A percentile compares a stretch with the other conserved stretches of the same genome.
These are phyloP conservation scores for Amblyteles armatorius DNA, from an alignment of 2,888 invertebrate genomes.

Conservation along the genomic window DNA sequence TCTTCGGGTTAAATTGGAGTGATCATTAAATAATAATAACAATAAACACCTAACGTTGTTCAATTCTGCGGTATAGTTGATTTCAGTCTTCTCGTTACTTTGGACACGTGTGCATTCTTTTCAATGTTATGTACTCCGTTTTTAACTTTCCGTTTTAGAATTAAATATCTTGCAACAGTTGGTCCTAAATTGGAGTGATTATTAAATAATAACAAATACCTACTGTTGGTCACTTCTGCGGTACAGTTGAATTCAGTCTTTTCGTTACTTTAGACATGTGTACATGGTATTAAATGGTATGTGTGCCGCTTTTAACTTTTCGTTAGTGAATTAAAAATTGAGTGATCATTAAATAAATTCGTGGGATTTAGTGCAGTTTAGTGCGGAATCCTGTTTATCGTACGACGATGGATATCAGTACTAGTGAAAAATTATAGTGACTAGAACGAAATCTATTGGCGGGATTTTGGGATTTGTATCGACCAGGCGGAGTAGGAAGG, in stretches of 20 bases:
- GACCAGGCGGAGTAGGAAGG: not conserved
- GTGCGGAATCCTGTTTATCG: not conserved
- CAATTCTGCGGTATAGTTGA: slow-evolving; percentile 32
- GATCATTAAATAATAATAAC: too few species aligned
- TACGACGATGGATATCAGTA: not conserved
- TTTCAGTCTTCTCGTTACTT: slow-evolving; percentile 9
- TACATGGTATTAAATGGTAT: too few species aligned
- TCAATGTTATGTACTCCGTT: not conserved
- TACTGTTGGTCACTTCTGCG: too few species aligned
- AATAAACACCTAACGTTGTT: slow-evolving; percentile 20
- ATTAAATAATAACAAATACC: too few species aligned
- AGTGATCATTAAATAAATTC: not conserved
- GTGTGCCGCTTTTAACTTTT: too few species aligned
- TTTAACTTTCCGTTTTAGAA: not conserved
- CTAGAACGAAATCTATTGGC: not conserved
- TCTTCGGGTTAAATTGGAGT: not conserved
- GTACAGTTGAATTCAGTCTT: too few species aligned
- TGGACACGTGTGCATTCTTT: not conserved
- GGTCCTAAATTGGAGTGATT: too few species aligned
- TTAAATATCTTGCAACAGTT: not conserved
- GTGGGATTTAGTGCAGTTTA: not conserved
- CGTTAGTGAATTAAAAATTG: too few species aligned
- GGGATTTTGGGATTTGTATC: not conserved
- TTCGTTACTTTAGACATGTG: too few species aligned
- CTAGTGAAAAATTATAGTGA: not conserved